These are phyloP conservation scores for Melanophora roralis DNA, from an alignment of 2,888 invertebrate genomes.

Conservation along the genomic window DNA sequence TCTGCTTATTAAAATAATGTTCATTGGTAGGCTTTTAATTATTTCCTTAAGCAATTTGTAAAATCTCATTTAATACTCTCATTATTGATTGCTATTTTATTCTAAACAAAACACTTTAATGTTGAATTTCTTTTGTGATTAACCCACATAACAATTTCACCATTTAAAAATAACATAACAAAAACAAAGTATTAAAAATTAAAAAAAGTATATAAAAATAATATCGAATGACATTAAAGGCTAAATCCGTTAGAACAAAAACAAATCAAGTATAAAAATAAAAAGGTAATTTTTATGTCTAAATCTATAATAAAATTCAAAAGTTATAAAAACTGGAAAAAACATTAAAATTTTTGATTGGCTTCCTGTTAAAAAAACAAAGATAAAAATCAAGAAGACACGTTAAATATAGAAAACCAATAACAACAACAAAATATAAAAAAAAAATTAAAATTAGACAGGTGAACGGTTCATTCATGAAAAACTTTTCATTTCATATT, in stretches of 20 bases:
- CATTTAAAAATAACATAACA: background rate
- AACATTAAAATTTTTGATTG: conserved; percentile 29
- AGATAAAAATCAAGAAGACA: conserved; percentile 40
- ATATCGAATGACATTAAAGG: background rate
- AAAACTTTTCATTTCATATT: conserved; percentile 19
- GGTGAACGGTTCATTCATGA: conserved; percentile 35
- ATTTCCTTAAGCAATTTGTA: no score
- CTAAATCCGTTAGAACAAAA: background rate
- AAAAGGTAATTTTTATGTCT: conserved; percentile 21
- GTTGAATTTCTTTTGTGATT: no score
- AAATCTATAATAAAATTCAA: conserved; percentile 47
- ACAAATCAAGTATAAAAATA: conserved; percentile 55
- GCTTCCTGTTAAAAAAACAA: conserved; percentile 26
- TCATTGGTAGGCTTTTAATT: no score
- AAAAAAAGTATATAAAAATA: background rate
- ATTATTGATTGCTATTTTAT: no score
- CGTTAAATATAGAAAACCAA: conserved; percentile 44
- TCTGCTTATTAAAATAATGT: no score
- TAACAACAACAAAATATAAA: background rate
- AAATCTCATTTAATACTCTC: no score
- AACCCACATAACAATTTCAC: conserved; percentile 7
- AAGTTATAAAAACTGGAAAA: conserved; percentile 30
- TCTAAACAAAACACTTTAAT: no score
- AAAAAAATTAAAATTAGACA: conserved; percentile 16
- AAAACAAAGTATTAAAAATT: background rate